Percentiles rank a stretch among this genome's conserved stretches.
These are phyloP conservation scores for Eulemur coronatus DNA, from an alignment of 2,797 vertebrate species.

Conservation along the genomic window DNA sequence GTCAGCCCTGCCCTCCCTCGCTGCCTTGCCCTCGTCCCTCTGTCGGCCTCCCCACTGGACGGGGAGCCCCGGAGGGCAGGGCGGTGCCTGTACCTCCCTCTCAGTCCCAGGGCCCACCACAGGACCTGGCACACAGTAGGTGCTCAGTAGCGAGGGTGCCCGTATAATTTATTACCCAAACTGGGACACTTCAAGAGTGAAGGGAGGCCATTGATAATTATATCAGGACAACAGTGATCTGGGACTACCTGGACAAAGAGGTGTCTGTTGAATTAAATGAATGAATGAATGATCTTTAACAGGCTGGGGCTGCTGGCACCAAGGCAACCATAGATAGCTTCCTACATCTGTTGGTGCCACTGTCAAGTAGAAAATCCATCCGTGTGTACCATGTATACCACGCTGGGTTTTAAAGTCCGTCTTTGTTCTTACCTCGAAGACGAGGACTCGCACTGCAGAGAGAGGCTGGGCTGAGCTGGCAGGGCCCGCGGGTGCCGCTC, in stretches of 20 bases:
- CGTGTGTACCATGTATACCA: accelerated
- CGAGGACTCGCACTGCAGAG: neutral
- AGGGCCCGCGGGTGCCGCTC: neutral
- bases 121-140: neutral
- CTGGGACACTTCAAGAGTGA: neutral
- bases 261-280: neutral
- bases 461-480: neutral
- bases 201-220: neutral
- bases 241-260: neutral
- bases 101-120: neutral
- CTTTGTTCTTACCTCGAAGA: neutral
- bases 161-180: neutral
- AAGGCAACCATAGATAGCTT: neutral
- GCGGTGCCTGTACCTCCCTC: neutral
- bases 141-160: neutral
- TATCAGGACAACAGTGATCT: neutral
- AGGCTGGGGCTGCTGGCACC: neutral
- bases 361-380: neutral
- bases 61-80: neutral
- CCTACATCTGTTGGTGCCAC: neutral
- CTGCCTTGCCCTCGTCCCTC: accelerated
- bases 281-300: neutral
- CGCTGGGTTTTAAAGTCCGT: too few species aligned
- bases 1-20: neutral
- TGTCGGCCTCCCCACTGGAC: neutral